Base-by-base conservation (phyloP, 2,113 vertebrate species). In the Macroglossus sobrinus region DNA sequence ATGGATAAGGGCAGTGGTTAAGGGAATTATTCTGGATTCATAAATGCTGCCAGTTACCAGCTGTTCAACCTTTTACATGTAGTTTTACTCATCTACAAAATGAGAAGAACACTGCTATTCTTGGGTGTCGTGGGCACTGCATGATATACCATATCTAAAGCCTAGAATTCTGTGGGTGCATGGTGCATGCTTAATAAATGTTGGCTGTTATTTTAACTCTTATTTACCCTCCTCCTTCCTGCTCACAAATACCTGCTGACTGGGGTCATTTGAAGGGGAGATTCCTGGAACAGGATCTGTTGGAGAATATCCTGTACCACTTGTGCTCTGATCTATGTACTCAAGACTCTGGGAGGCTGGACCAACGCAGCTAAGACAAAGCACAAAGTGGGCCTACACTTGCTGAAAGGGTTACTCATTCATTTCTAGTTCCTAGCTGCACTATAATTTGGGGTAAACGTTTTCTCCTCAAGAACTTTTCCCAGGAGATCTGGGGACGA, bases 71-170 rank as follows among this genome's bases (percentile, higher is more conserved):
- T 74, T 86, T n/a, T 28, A 88, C 21, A 53, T 14, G 35, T 13
- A 47, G 88, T 87, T 92, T 93, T 61, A 88, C 53, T 93, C n/a
- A 55, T 63, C 16, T n/a, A 71, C 71, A 92, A 92, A 88, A 87
- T n/a, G 16, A 96, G 63, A 81, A 45, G 18, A 66, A 61, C 38
- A 30, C 2, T 82, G 53, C 0, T 69, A 45, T 21, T 92, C 10
- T 55, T 47, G 45, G 40, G 26, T 69, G 4, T 71, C 45, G 19
- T 59, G 57, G 59, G 72, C 78, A 79, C 10, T 84, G 59, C 4
- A 18, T 21, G 69, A 84, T 28, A 47, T 40, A 21, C 5, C 21
- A 1, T 40, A 64, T 90, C 24, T 79, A 64, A 79, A 79, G 63
- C 64, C 9, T 10, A 84, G 84, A 87, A n/a, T 64, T 15, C 45